A percentile compares a stretch with the other conserved stretches of the same genome.
These are phyloP conservation scores for Myoxocephalus aenaeus DNA, from an alignment of 2,797 vertebrate genomes.

Conservation along the genomic window DNA sequence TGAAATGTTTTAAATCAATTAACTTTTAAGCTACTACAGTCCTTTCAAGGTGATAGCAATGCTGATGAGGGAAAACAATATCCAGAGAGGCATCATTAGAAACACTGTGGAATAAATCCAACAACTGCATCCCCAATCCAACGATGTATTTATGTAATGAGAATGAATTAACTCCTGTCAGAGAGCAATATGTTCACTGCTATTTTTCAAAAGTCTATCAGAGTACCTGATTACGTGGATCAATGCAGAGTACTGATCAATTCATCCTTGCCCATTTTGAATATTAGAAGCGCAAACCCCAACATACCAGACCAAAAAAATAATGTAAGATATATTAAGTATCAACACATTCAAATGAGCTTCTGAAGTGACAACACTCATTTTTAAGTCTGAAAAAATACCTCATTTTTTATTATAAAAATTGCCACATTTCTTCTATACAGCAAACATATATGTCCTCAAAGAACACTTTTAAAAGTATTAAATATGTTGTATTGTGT, in stretches of 20 bases:
- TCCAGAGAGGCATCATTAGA: not conserved
- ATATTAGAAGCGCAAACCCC: not conserved
- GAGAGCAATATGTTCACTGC: not conserved
- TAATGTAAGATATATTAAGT: not conserved
- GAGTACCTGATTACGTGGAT: not conserved
- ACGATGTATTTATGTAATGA: not conserved
- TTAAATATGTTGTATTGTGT: not conserved
- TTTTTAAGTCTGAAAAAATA: not conserved
- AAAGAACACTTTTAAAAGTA: not conserved
- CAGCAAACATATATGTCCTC: not conserved
- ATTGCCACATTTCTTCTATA: not conserved
- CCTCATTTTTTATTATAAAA: not conserved
- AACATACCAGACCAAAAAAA: not conserved
- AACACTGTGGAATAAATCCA: not conserved
- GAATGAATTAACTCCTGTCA: constrained; percentile 21
- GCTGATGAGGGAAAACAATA: constrained; percentile 1
- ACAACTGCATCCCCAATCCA: not conserved
- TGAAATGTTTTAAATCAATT: not conserved
- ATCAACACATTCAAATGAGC: not conserved
- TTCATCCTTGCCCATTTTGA: not conserved
- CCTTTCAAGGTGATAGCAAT: not conserved
- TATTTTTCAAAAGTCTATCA: not conserved
- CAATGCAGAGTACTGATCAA: constrained; percentile 11
- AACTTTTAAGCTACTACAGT: not conserved
- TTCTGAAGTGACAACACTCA: not conserved